Base-by-base conservation (phyloP, 2,797 vertebrate species). In the Chiloscyllium punctatum region DNA sequence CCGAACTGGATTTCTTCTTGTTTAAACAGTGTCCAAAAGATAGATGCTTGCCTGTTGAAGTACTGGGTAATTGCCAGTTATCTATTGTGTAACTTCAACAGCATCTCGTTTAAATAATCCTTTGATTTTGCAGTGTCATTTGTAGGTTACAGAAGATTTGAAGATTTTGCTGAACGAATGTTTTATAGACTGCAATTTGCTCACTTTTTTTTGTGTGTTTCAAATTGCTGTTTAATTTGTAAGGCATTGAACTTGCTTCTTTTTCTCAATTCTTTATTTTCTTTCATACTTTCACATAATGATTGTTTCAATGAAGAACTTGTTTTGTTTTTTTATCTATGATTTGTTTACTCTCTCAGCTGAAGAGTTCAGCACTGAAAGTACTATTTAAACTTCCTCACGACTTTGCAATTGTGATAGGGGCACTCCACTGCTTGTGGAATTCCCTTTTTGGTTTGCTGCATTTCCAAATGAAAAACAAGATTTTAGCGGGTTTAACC, bases 11-110 rank as follows among this genome's bases (percentile, higher is more conserved):
- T 91, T 66, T 91, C 57, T 33, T 7, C n/a, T 91, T 57, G 57
- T 66, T 91, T 66, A 91, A 62, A 91, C 88, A 91, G 51, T 91
- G 88, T 94, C 42, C 42, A 42, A 74, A 48, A 74, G 94, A 72
- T 27, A 33, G n/a, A 48, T 94, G 88, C 30, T 51, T 74, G 69
- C 13, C 15, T 51, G 66, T 62, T 37, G 42, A 72, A 48, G n/a
- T 27, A 48, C 42, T 30, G 68, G 62, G 27, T 51, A 37, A 51
- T 5, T 15, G 57, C 88, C 51, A 94, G 91, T 25, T 71, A 66
- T 94, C 66, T 94, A 91, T 71, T 69, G 66, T 37, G 33, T 25
- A 94, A 94, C 68, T 72, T 71, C 94, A 94, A 94, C 48, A 74
- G 9, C 9, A 72, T 48, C 68, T 72, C 13, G 4, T 94, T 27